phyloP scores from a whole-genome alignment of 2,888 invertebrate genomes.

The Odontocolon sp. region DNA sequence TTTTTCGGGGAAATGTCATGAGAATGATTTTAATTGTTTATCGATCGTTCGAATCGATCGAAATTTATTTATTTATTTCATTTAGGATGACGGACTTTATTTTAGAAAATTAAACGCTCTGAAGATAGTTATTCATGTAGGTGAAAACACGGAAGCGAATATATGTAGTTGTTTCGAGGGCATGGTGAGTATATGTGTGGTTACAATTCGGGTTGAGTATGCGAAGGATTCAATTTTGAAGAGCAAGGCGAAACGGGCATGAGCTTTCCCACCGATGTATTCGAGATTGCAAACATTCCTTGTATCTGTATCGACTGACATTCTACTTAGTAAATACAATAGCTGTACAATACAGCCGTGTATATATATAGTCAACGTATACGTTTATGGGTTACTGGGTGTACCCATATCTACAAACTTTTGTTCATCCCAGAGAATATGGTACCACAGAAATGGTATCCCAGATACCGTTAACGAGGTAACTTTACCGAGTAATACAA shows the following conservation, averaged over 20 bases:
- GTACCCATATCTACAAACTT: constrained; percentile 3
- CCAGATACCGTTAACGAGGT: not conserved
- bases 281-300: constrained; percentile 36
- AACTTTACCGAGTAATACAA: constrained; percentile 11
- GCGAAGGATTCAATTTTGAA: constrained; percentile 38
- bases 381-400: constrained; percentile 2
- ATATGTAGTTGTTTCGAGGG: not conserved
- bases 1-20: too few species aligned
- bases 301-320: not conserved
- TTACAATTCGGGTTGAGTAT: constrained; percentile 27
- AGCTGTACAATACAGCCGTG: not conserved
- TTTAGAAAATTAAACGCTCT: constrained; percentile 19
- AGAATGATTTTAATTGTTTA: too few species aligned
- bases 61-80: too few species aligned
- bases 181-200: constrained; percentile 9
- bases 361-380: not conserved
- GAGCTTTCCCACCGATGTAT: constrained; percentile 32
- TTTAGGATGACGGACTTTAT: constrained; percentile 15
- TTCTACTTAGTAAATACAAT: too few species aligned
- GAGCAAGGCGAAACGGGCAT: constrained; percentile 20
- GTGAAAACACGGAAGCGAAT: constrained; percentile 26
- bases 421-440: too few species aligned
- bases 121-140: not conserved
- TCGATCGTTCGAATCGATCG: not conserved
- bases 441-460: too few species aligned